Evolutionary conservation across 2,113 vertebrate genomes (phyloP).

Genomic region (Motacilla tschutschensis): DNA sequence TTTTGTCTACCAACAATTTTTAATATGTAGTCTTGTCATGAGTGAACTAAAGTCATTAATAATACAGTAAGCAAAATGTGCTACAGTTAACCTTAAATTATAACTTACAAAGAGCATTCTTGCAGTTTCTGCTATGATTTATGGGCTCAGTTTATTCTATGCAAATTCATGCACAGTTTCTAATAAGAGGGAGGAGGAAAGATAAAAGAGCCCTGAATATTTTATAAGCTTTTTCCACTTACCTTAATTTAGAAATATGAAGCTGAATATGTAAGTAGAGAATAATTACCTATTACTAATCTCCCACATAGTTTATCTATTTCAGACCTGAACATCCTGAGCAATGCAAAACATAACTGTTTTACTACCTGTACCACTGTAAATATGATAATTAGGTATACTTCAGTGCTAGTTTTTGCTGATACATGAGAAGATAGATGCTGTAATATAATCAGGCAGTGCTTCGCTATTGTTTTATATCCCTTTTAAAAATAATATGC

Average conservation of each 20-base stretch:
- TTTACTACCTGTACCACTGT: conserved; percentile 78
- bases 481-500: conserved; percentile 70
- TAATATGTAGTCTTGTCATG: conserved; percentile 81
- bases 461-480: conserved; percentile 72
- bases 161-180: conserved; percentile 84
- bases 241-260: conserved; percentile 90
- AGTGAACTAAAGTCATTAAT: conserved; percentile 83
- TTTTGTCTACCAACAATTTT: conserved; percentile 80
- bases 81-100: conserved; percentile 87
- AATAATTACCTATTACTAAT: conserved; percentile 87
- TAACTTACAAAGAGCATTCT: conserved; percentile 82
- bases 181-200: conserved; percentile 86
- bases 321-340: conserved; percentile 77
- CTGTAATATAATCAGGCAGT: conserved; percentile 73
- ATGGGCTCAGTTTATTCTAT: conserved; percentile 85
- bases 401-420: conserved; percentile 77
- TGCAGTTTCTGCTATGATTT: conserved; percentile 83
- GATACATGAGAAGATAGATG: conserved; percentile 78
- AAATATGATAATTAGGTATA: conserved; percentile 82
- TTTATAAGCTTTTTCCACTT: conserved; percentile 86
- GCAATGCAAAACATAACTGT: conserved; percentile 75
- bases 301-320: conserved; percentile 84
- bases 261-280: conserved; percentile 84
- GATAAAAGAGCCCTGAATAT: conserved; percentile 84
- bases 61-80: conserved; percentile 83